Percentiles rank a stretch among this genome's conserved stretches.
These are phyloP conservation scores for Saccostrea cuccullata DNA, from an alignment of 1,140 invertebrate species.

Conservation along the genomic window DNA sequence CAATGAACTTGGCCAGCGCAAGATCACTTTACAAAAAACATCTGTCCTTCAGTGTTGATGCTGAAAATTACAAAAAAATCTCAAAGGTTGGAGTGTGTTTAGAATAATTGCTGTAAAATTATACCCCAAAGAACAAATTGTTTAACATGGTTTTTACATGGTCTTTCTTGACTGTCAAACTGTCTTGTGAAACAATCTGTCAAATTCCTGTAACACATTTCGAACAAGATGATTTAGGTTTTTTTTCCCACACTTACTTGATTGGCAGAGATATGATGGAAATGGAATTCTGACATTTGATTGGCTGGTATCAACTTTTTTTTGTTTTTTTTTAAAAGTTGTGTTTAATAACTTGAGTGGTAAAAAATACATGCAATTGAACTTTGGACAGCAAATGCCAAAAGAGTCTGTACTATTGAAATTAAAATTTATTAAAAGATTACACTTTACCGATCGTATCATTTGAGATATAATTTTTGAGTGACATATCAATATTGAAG, in stretches of 20 bases:
- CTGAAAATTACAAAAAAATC: constrained; percentile 15
- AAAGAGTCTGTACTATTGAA: background rate
- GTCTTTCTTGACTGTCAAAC: constrained; percentile 33
- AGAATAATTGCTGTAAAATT: constrained; percentile 35
- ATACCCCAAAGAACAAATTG: constrained; percentile 34
- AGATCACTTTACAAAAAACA: constrained; percentile 38
- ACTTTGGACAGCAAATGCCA: too few species aligned
- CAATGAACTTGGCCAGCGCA: background rate
- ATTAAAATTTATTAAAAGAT: background rate
- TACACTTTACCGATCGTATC: background rate
- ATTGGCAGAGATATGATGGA: constrained; percentile 7
- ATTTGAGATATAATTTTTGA: constrained; percentile 8
- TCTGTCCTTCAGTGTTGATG: background rate
- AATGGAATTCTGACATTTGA: background rate
- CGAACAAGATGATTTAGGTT: constrained; percentile 6
- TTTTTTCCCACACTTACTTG: constrained; percentile 16
- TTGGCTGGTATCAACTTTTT: background rate
- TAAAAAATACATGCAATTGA: background rate
- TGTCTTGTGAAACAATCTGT: constrained; percentile 37
- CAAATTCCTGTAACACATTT: constrained; percentile 18
- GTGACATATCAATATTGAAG: constrained; percentile 18
- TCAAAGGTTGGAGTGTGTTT: constrained; percentile 24
- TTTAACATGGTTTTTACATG: constrained; percentile 34
- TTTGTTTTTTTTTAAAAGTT: background rate
- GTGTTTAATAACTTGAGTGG: background rate